Conservation (phyloP, 2,888 invertebrate species). For the Beris chalybata region DNA sequence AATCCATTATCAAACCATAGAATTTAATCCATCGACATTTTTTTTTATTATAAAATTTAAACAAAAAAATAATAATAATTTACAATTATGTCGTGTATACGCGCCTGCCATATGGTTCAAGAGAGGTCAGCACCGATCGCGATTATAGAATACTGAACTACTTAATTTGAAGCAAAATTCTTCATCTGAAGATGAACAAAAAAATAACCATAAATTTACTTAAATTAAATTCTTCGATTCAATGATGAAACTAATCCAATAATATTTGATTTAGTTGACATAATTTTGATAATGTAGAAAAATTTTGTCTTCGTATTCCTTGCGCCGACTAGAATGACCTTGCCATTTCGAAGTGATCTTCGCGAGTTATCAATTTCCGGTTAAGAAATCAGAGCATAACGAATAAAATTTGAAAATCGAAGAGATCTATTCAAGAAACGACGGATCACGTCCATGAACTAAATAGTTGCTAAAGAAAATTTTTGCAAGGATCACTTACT, state of each 20-base stretch:
- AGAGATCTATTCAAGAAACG: background rate
- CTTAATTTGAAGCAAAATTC: conserved; percentile 15
- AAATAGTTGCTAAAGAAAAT: background rate
- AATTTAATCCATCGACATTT: no score
- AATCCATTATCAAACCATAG: no score
- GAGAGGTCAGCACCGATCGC: conserved; percentile 35
- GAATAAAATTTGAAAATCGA: conserved; percentile 4
- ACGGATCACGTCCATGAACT: background rate
- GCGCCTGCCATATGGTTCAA: conserved; percentile 28
- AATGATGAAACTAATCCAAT: conserved; percentile 22
- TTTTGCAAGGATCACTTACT: conserved; percentile 35
- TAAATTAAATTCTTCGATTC: background rate
- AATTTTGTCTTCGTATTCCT: conserved; percentile 6
- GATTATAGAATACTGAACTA: conserved; percentile 33
- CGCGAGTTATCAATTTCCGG: conserved; percentile 38
- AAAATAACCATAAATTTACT: background rate
- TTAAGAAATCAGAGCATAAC: conserved; percentile 36
- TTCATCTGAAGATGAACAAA: background rate
- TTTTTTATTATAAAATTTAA: no score
- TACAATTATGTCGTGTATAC: background rate
- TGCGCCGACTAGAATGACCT: conserved; percentile 14
- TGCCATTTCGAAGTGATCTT: conserved; percentile 34
- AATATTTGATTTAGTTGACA: conserved; percentile 25
- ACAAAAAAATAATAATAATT: no score
- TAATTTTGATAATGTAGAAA: conserved; percentile 33